Evolutionary conservation across 2,113 vertebrate genomes (phyloP).

Genomic region (Lucifuga dentata): DNA sequence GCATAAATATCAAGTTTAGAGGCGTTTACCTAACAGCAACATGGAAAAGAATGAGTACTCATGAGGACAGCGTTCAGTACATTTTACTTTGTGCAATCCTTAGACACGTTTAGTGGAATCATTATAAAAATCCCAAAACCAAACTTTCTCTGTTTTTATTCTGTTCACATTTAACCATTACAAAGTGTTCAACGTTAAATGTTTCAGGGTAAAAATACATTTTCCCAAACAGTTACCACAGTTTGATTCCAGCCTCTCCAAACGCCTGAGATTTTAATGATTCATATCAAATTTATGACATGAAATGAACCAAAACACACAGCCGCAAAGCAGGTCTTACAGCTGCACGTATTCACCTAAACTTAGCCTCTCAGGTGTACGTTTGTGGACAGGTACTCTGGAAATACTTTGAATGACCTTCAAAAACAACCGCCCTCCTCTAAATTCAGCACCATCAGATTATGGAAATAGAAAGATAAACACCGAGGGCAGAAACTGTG

Average conservation of each 20-base stretch:
- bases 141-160: conserved; percentile 8
- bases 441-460: conserved; percentile 54
- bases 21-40: no score
- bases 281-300: conserved; percentile 1
- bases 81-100: no score
- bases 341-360: conserved; percentile 19
- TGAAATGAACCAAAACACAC: conserved; percentile 1
- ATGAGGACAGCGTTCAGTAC: no score
- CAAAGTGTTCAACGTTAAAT: conserved; percentile 12
- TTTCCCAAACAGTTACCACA: conserved; percentile 20
- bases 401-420: conserved; percentile 59
- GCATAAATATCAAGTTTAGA: no score
- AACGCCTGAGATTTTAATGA: conserved; percentile 11
- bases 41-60: no score
- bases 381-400: conserved; percentile 35
- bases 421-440: conserved; percentile 61
- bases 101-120: no score
- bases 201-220: conserved; percentile 41
- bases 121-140: no score
- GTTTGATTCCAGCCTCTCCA: conserved; percentile 15
- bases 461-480: conserved; percentile 78
- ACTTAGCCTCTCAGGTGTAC: conserved; percentile 36
- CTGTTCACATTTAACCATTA: background rate
- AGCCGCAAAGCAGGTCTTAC: conserved; percentile 4
- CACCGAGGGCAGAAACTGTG: conserved; percentile 70